These are phyloP conservation scores for Lonchura striata DNA, from an alignment of 2,113 vertebrate genomes.

Conservation along the genomic window DNA sequence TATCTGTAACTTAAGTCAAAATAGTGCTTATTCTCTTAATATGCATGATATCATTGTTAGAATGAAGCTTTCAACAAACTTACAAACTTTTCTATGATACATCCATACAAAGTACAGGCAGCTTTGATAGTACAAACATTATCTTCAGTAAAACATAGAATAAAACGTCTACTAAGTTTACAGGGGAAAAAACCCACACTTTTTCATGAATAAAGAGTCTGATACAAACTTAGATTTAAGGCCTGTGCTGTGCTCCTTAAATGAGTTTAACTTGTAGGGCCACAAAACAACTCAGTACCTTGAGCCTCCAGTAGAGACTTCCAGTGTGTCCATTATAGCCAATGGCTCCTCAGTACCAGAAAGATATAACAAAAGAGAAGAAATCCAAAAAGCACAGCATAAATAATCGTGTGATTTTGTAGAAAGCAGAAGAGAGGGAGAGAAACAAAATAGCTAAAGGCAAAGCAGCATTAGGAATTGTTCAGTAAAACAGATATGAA, in stretches of 20 bases:
- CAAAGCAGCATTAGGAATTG: not conserved
- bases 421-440: not conserved
- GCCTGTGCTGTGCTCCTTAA: not conserved
- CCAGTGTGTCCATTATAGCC: fast-evolving
- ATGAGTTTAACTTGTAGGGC: not conserved
- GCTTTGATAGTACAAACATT: not conserved
- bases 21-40: not conserved
- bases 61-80: not conserved
- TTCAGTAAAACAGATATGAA: not conserved
- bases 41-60: not conserved
- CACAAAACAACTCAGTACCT: not conserved
- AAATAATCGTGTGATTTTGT: not conserved
- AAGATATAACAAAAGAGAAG: not conserved
- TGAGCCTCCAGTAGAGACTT: not conserved
- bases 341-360: not conserved
- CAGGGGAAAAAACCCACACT: fast-evolving
- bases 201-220: not conserved
- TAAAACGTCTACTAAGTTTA: not conserved
- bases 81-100: not conserved
- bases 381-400: not conserved
- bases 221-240: not conserved
- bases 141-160: not conserved
- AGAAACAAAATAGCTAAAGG: not conserved
- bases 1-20: not conserved
- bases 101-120: not conserved